Evolutionary conservation across 2,888 invertebrate species (phyloP), one percentile per base, ranked within the genome.

Genomic region (Carpatolechia fugitivella): DNA sequence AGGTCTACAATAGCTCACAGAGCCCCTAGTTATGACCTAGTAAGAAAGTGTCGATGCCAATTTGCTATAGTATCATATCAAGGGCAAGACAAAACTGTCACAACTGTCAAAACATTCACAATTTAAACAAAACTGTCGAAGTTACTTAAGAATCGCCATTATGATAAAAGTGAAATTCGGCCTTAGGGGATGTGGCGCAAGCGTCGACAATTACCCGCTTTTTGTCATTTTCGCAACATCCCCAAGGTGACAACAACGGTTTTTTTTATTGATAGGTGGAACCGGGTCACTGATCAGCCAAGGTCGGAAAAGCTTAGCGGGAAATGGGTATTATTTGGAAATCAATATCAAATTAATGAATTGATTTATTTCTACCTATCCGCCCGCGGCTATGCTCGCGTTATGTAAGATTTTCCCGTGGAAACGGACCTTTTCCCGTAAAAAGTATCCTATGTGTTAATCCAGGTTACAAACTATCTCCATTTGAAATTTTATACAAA

Each of bases 111-210:
- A n/a, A n/a, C n/a, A n/a, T 44, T n/a, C 20, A 44, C 40, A 40
- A 40, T 44, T 44, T 20, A 20, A 44, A 4, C 13, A 14, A 47
- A 24, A 6, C 46, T 8, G n/a, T 13, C 46, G 14, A 1, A 35
- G 16, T 48, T 48, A 48, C 48, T 35, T 35, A 35, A 48, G 47
- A 38, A 29, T 38, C 31, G 36, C 18, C 46, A 52, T 51, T 51
- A 54, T 54, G 24, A 58, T 56, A 44, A 47, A 58, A 63, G 63
- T 55, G 66, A 66, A 65, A 66, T 63, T 60, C 60, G 62, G 60
- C 66, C 66, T 66, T 62, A 59, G 52, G 46, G 13, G 36, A 40
- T 16, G 38, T 56, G 30, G 31, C 56, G 60, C 13, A 50, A 24
- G n/a, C 24, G 7, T 31, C 30, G 47, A 33, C 48, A 18, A 44